Evolutionary conservation across 2,113 vertebrate species (phyloP), one percentile per base, ranked within the genome.

Genomic region (Pampusana beccarii): DNA sequence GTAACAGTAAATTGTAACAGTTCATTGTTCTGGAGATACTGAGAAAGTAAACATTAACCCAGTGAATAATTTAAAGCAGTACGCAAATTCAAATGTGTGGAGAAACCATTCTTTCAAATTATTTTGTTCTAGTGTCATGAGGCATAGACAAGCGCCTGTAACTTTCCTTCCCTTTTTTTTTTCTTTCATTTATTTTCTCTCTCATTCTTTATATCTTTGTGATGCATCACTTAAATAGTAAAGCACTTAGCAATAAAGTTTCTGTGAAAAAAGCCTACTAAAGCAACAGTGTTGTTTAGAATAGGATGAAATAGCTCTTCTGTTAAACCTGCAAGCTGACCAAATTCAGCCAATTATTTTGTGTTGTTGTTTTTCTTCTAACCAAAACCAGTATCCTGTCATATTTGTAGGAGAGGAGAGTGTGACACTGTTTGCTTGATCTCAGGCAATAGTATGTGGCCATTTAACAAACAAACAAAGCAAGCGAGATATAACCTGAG

Each of bases 51-150:
- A 50, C 79, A 89, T 92, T 95, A 90, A 95, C 42, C 29, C 10
- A 65, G 48, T 61, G n/a, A 64, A 92, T 86, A 91, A 83, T 85
- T 97, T 95, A 95, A 95, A 97, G 73, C 62, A 71, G 26, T 33
- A 16, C 46, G 18, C 25, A 95, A 50, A 87, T 26, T 71, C 40
- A 73, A 85, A 66, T 83, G 57, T 75, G 40, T 83, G 58, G 75
- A 93, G 26, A 71, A 96, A 90, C 38, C 53, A 71, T 85, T 94
- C 44, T 77, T 97, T 86, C 50, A 79, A 69, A 90, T 93, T 95
- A 85, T 91, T 96, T 94, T 93, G 31, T 91, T 85, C 67, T 62
- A 25, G 42, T 75, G 21, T 58, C 21, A 17, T 57, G 67, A 72
- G 44, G 71, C 57, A 94, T 10, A 80, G 54, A 53, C 65, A 42